Percentiles rank a stretch among this genome's conserved stretches.
Conservation (phyloP, 37 sponge, comb jelly and placozoan genomes). For the Dysidea cf. avara region DNA sequence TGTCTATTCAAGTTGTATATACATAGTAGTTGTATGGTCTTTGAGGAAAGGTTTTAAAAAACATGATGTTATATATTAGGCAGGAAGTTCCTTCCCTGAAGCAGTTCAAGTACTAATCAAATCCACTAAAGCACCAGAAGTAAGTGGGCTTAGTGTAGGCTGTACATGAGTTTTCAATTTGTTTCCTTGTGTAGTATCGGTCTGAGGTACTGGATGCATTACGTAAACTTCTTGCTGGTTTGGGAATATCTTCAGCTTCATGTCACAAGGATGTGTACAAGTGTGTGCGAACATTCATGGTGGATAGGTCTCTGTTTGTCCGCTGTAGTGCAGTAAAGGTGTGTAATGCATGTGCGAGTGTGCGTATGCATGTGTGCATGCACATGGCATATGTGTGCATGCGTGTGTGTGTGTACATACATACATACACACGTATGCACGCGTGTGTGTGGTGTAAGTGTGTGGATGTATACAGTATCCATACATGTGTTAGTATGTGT, state of each 20-base stretch:
- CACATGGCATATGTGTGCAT: too few species aligned
- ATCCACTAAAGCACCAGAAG: conserved; percentile 62
- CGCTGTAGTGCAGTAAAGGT: conserved; percentile 81
- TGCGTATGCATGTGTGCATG: too few species aligned
- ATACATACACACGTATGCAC: too few species aligned
- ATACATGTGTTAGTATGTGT: conserved; percentile 5
- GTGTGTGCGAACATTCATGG: conserved; percentile 54
- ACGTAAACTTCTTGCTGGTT: conserved; percentile 58
- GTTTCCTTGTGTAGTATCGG: conserved; percentile 32
- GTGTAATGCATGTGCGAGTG: too few species aligned
- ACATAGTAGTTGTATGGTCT: too few species aligned
- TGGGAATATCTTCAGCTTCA: conserved; percentile 81
- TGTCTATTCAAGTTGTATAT: too few species aligned
- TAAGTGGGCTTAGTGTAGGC: not conserved
- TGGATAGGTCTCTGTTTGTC: conserved; percentile 72
- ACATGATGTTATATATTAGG: conserved; percentile 31
- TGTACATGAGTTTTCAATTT: not conserved
- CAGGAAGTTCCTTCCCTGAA: conserved; percentile 69
- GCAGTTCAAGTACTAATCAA: conserved; percentile 65
- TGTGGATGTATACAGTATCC: not conserved
- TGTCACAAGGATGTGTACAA: conserved; percentile 91
- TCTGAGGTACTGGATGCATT: conserved; percentile 43
- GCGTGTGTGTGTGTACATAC: not conserved
- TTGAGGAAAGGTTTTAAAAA: too few species aligned
- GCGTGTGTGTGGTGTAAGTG: too few species aligned